Evolutionary conservation across 2,113 vertebrate species (phyloP), one percentile per base, ranked within the genome.

Genomic region (Phycodurus eques): DNA sequence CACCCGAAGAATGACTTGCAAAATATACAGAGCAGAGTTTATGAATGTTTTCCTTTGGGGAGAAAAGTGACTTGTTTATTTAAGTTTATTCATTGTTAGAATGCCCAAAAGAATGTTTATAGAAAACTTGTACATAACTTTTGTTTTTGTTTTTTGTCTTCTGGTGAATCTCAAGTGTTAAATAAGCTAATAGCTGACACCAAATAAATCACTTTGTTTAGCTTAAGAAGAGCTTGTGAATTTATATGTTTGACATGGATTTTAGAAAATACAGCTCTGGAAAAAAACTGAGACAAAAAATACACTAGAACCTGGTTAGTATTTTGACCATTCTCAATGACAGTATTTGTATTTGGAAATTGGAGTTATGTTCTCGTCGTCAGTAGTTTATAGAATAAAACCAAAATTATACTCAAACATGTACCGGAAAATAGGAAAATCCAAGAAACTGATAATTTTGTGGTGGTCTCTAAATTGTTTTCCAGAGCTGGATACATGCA

Each of bases 191-290:
- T 83, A 83, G 85, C 87, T 86, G 83, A 88, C 81, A 87, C 85
- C 89, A 92, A 91, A 92, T 90, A 91, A 91, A 91, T 83, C 49
- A 80, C 72, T 83, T 89, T 91, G 76, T 78, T 49, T 88, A 80
- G 71, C 78, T 22, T 47, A 11, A 13, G 20, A 20, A 47, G 13
- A 46, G 6, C 44, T 66, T 66, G 2, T 46, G 11, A 7, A 27
- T 47, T 42, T 67, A 31, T 47, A 27, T 7, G 22, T 65, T 10
- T 44, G 19, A 42, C 22, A 8, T 60, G 8, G 8, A 56, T 56
- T 56, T 56, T 20, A 56, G 53, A 54, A 56, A 7, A 51, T 51
- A 51, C 15, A 51, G 15, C 5, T 49, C 47, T 51, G 49, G 49
- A 5, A 19, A 20, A 53, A n/a, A n/a, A 56, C n/a, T 56, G 3